Percentiles rank a stretch among this genome's conserved stretches.
Evolutionary conservation across 2,888 invertebrate species (phyloP).

Genomic region (Pammene aurita): DNA sequence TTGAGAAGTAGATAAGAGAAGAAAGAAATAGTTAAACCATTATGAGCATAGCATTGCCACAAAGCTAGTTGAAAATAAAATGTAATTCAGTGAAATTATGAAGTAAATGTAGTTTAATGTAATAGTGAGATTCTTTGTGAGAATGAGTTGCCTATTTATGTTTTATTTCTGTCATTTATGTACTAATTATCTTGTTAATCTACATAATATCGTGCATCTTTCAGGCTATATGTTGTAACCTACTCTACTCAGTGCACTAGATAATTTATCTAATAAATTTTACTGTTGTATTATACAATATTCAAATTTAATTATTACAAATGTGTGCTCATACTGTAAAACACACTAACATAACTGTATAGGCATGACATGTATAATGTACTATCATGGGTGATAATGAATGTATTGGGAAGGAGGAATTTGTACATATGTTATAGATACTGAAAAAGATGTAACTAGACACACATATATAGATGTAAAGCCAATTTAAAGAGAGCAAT

Average conservation of each 20-base stretch:
- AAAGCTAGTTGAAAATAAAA: constrained; percentile 79
- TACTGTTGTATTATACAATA: constrained; percentile 37
- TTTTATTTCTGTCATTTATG: constrained; percentile 26
- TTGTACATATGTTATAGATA: constrained; percentile 46
- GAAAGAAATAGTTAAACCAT: constrained; percentile 51
- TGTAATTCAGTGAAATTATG: constrained; percentile 69
- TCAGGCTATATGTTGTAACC: constrained; percentile 50
- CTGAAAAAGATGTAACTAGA: constrained; percentile 52
- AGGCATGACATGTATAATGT: constrained; percentile 54
- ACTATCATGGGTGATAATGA: constrained; percentile 47
- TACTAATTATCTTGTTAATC: constrained; percentile 43
- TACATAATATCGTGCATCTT: constrained; percentile 58
- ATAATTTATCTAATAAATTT: constrained; percentile 45
- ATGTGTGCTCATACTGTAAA: constrained; percentile 44
- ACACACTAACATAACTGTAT: constrained; percentile 33
- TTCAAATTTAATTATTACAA: constrained; percentile 22
- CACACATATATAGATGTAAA: constrained; percentile 20
- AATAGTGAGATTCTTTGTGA: constrained; percentile 55
- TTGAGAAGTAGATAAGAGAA: constrained; percentile 51
- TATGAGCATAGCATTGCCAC: constrained; percentile 80
- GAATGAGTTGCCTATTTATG: constrained; percentile 52
- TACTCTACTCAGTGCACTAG: constrained; percentile 70
- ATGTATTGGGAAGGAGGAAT: constrained; percentile 61
- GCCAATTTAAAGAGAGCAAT: constrained; percentile 42
- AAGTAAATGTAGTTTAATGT: constrained; percentile 57